These are phyloP conservation scores for Phenganax stokvisi DNA, from an alignment of 92 coral and sea anemone species.

Conservation along the genomic window DNA sequence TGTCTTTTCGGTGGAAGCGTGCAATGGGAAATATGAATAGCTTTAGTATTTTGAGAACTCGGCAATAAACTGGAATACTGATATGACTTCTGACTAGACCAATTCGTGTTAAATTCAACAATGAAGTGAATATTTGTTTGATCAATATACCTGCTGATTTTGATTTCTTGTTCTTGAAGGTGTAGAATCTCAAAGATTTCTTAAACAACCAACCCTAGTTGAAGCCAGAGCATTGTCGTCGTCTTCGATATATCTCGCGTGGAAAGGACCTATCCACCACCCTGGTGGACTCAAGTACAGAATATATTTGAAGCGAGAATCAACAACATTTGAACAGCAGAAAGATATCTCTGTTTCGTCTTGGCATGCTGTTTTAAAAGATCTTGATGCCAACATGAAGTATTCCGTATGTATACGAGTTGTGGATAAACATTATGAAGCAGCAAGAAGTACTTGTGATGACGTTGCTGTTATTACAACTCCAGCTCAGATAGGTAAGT, in stretches of 20 bases:
- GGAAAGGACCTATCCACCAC: constrained; percentile 36
- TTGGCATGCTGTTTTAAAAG: not conserved
- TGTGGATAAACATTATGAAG: constrained; percentile 6
- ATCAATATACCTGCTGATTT: not conserved
- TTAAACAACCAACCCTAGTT: constrained; percentile 1
- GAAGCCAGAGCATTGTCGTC: constrained; percentile 30
- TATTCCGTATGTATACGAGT: constrained; percentile 17
- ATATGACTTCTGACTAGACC: too few species aligned
- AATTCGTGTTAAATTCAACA: too few species aligned
- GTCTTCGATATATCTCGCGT: constrained; percentile 1
- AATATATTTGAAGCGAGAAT: constrained; percentile 12
- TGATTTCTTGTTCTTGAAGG: not conserved
- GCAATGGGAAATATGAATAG: too few species aligned
- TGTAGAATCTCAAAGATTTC: not conserved
- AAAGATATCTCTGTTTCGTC: not conserved
- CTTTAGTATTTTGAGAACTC: too few species aligned
- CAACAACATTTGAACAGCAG: not conserved
- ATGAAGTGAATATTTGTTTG: too few species aligned
- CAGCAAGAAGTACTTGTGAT: constrained; percentile 15
- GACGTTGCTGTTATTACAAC: constrained; percentile 16
- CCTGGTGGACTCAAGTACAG: constrained; percentile 29
- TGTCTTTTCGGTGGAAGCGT: too few species aligned
- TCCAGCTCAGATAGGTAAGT: constrained; percentile 29
- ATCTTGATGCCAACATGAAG: constrained; percentile 9
- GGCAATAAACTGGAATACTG: too few species aligned